Base-by-base conservation (phyloP, 2,888 invertebrate species). In the Marasmarcha lunaedactyla region DNA sequence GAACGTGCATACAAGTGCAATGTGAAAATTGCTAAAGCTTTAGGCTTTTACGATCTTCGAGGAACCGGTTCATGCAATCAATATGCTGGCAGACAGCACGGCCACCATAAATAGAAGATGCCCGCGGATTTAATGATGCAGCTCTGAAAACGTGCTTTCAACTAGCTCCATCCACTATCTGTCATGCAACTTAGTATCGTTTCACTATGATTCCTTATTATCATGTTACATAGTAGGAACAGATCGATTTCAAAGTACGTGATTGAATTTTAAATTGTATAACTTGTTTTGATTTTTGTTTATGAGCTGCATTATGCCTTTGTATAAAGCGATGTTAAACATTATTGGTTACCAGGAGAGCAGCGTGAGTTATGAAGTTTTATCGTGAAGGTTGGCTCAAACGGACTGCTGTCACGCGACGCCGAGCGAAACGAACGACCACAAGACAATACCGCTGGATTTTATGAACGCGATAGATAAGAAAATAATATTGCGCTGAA, bases 81-180 rank as follows among this genome's bases (percentile, higher is more conserved):
- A 72, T 77, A 77, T 65, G 67, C 67, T 56, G 57, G 63, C 55
- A 67, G 68, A 70, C 68, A 67, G 59, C 66, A 50, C 34, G 51
- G 55, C 57, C 63, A 66, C 78, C 76, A 71, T 78, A 79, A 71
- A 74, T 70, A 74, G 71, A 64, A 71, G 68, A 61, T 65, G 57
- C 59, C 57, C 57, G 54, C 53, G 44, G 52, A 51, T 65, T 70
- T 76, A 74, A 78, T 66, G 71, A 73, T 62, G 55, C 48, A 50
- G 57, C 59, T 56, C 50, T 48, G 65, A 71, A 20, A 71, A 65
- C 66, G 67, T 63, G 63, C 55, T 50, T 30, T 57, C 51, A 57
- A 46, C 54, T 62, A 63, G 58, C 59, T 51, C 58, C 59, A 57
- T 67, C 70, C 77, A 74, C 71, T 71, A 74, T 76, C 73, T 71